Evolutionary conservation across 2,113 vertebrate species (phyloP).

Genomic region (Gobio gobio): DNA sequence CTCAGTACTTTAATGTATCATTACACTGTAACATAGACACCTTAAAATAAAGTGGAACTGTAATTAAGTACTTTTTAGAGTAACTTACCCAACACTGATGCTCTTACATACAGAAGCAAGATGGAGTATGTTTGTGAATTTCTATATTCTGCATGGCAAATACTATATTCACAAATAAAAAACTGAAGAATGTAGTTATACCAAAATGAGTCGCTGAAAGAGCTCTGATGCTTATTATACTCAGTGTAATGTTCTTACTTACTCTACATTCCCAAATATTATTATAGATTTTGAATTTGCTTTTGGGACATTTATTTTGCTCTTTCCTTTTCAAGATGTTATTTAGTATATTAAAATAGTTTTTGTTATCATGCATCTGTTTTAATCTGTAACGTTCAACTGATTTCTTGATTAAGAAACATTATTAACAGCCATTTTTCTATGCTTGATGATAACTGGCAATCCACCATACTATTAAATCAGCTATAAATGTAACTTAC

Average conservation of each 20-base stretch:
- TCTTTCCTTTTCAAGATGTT: not conserved
- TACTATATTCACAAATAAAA: not conserved
- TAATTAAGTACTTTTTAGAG: too few relatives aligned
- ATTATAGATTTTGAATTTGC: not conserved
- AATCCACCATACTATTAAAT: not conserved
- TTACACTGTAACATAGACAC: too few relatives aligned
- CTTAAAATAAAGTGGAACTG: too few relatives aligned
- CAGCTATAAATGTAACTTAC: not conserved
- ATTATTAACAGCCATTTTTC: not conserved
- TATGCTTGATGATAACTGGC: not conserved
- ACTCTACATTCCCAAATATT: not conserved
- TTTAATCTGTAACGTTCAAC: not conserved
- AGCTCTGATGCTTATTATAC: not conserved
- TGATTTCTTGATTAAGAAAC: not conserved
- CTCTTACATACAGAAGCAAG: not conserved
- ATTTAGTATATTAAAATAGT: not conserved
- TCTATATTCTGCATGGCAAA: not conserved
- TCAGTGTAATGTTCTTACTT: not conserved
- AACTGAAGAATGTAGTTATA: not conserved
- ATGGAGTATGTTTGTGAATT: not conserved
- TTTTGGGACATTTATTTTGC: not conserved
- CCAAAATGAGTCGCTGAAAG: not conserved
- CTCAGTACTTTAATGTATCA: too few relatives aligned
- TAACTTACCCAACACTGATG: too few relatives aligned
- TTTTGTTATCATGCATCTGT: not conserved